Evolutionary conservation across 2,113 vertebrate species (phyloP).

Genomic region (Tor tambroides): DNA sequence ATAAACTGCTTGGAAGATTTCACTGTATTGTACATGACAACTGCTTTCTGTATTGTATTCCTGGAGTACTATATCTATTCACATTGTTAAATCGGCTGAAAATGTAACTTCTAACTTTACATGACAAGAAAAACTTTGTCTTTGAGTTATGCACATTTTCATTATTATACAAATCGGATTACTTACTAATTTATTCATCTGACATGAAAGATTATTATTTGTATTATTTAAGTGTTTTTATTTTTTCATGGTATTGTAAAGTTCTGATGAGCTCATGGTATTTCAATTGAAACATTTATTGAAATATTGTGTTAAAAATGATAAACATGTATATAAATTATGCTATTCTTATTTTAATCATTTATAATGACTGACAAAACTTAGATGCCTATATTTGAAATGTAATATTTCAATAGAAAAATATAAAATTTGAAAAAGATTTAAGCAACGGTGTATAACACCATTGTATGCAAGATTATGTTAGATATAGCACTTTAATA

Average conservation of each 20-base stretch:
- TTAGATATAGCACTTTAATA: slow-evolving; percentile 28
- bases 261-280: background rate
- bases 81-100: background rate
- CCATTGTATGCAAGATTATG: background rate
- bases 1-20: slow-evolving; percentile 29
- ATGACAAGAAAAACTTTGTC: background rate
- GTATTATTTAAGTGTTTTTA: background rate
- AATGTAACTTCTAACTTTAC: background rate
- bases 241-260: slow-evolving; percentile 13
- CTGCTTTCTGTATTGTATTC: slow-evolving; percentile 41
- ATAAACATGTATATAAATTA: slow-evolving; percentile 31
- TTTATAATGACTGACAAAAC: slow-evolving; percentile 25
- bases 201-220: background rate
- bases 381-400: slow-evolving; percentile 39
- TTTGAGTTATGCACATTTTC: slow-evolving; percentile 10
- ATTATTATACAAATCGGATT: background rate
- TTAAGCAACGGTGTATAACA: slow-evolving; percentile 14
- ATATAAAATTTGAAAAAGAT: slow-evolving; percentile 20
- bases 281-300: background rate
- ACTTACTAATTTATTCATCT: slow-evolving; percentile 16
- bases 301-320: background rate
- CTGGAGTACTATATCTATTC: slow-evolving; percentile 28
- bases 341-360: slow-evolving; percentile 14
- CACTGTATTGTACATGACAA: slow-evolving; percentile 17
- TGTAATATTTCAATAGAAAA: slow-evolving; percentile 38